These are phyloP conservation scores for Ataeniobius toweri DNA, from an alignment of 2,797 vertebrate genomes.

Conservation along the genomic window DNA sequence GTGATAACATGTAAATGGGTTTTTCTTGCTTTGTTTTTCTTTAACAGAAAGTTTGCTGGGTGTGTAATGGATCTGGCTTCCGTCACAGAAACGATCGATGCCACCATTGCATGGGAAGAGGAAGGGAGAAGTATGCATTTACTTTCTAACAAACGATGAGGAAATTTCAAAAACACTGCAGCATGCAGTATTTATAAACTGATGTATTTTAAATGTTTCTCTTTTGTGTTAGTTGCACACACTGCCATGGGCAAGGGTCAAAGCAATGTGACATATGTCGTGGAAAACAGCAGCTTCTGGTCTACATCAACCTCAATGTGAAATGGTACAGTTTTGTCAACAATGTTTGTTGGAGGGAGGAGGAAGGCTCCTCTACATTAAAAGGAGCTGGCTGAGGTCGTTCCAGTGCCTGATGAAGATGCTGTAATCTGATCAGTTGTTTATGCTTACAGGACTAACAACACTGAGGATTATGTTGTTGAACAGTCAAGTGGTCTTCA, in stretches of 20 bases:
- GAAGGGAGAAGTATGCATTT: conserved; percentile 76
- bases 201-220: not conserved
- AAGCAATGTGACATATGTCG: conserved; percentile 63
- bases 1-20: not conserved
- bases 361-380: not conserved
- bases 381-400: not conserved
- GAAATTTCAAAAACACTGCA: not conserved
- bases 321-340: conserved; percentile 72
- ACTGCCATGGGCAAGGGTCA: conserved; percentile 72
- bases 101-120: conserved; percentile 74
- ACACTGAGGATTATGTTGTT: conserved; percentile 72
- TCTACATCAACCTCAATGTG: conserved; percentile 80
- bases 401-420: not conserved
- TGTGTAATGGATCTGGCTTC: conserved; percentile 78
- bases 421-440: not conserved
- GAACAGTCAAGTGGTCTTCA: conserved; percentile 79
- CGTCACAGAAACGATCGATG: conserved; percentile 66
- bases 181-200: not conserved
- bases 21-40: conserved; percentile 6
- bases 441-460: conserved; percentile 71
- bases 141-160: conserved; percentile 10
- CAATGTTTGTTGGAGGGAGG: not conserved
- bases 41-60: conserved; percentile 80
- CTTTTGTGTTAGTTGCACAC: conserved; percentile 66
- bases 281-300: conserved; percentile 79